Percentiles rank a stretch among this genome's conserved stretches.
Conservation (phyloP, 2,888 invertebrate species). For the Charanyca ferruginea region DNA sequence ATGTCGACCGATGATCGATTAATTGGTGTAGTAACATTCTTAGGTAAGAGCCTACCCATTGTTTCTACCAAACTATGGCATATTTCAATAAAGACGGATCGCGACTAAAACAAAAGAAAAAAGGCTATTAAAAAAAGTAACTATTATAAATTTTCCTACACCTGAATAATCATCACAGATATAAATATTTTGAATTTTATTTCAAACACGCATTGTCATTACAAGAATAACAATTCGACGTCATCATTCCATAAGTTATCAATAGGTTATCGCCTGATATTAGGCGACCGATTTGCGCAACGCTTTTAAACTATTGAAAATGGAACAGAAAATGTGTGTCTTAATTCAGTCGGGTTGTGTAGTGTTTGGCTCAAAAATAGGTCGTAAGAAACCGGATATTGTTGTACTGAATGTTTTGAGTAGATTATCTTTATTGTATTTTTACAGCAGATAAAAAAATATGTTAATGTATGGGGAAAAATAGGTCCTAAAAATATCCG, state of each 20-base stretch:
- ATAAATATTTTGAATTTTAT: slow-evolving; percentile 28
- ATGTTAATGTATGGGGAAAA: not conserved
- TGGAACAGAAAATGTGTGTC: not conserved
- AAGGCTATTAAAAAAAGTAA: not conserved
- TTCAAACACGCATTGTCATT: slow-evolving; percentile 34
- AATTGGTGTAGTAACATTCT: too few species aligned
- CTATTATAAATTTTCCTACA: slow-evolving; percentile 2
- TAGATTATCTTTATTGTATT: slow-evolving; percentile 1
- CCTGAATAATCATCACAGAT: not conserved
- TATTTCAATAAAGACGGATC: too few species aligned
- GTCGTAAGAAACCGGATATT: slow-evolving; percentile 52
- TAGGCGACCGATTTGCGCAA: slow-evolving; percentile 27
- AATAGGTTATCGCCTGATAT: slow-evolving; percentile 52
- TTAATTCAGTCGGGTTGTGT: slow-evolving; percentile 31
- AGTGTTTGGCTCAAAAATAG: slow-evolving; percentile 41
- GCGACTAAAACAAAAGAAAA: too few species aligned
- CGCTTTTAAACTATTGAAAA: not conserved
- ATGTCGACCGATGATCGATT: too few species aligned
- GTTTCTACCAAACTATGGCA: too few species aligned
- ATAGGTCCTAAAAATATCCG: not conserved
- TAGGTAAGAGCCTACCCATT: too few species aligned
- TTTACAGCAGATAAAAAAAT: not conserved
- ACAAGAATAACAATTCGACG: slow-evolving; percentile 52
- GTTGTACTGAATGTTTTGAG: slow-evolving; percentile 22
- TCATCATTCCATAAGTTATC: slow-evolving; percentile 54